Evolutionary conservation across 1,140 invertebrate species (phyloP).

Genomic region (Aphidius gifuensis): DNA sequence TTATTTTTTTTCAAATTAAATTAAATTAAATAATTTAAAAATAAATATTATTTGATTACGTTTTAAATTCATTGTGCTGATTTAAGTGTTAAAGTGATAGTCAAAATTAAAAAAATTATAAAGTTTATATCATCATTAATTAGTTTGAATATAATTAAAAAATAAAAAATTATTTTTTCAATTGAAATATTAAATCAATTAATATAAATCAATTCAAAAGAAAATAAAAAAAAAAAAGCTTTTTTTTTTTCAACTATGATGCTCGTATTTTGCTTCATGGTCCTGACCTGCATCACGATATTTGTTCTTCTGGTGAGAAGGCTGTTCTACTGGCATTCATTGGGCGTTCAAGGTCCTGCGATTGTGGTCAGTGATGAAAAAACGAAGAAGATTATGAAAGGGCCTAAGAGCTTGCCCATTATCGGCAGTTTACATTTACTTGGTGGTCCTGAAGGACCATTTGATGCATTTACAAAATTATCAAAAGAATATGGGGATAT

Average conservation of each 20-base stretch:
- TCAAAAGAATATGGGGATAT: conserved; percentile 72
- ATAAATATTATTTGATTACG: no score
- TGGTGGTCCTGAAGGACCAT: conserved; percentile 64
- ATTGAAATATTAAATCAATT: no score
- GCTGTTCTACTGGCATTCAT: not conserved
- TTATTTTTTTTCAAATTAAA: no score
- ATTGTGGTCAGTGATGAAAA: not conserved
- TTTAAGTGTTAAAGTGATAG: no score
- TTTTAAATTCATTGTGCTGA: no score
- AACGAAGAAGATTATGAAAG: conserved; percentile 51
- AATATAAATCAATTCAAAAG: not conserved
- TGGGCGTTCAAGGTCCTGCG: no score
- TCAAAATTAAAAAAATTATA: no score
- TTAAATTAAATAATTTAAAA: no score
- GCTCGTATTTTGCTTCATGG: conserved; percentile 12
- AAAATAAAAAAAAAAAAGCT: not conserved
- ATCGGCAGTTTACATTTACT: conserved; percentile 71
- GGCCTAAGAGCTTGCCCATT: conserved; percentile 67
- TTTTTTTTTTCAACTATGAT: not conserved
- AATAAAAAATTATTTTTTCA: no score
- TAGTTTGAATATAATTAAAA: no score
- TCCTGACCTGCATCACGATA: conserved; percentile 9
- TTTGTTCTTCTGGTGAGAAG: conserved; percentile 4
- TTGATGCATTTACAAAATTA: conserved; percentile 69
- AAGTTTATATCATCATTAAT: no score